phyloP scores from a whole-genome alignment of 2,888 invertebrate genomes.

The Cephonodes hylas region DNA sequence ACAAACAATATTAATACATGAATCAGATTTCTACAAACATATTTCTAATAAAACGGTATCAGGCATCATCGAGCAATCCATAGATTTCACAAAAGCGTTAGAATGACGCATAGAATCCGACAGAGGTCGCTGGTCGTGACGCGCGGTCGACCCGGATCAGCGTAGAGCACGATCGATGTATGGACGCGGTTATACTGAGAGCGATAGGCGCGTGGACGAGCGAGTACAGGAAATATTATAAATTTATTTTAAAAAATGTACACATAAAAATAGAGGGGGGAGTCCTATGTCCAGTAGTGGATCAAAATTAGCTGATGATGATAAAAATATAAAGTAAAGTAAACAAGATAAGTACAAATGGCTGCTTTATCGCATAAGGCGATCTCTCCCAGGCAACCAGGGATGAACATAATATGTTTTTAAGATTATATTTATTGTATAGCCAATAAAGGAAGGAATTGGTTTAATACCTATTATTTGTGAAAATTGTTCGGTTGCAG shows the following conservation, averaged over 20 bases:
- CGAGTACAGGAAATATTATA: not conserved
- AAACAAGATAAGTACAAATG: too few relatives aligned
- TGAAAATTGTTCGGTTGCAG: not conserved
- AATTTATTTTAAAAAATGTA: too few relatives aligned
- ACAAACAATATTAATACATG: not conserved
- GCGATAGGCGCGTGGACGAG: not conserved
- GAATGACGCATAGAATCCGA: conserved; percentile 25
- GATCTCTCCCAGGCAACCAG: too few relatives aligned
- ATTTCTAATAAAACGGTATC: not conserved
- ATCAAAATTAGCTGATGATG: too few relatives aligned
- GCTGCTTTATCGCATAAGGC: too few relatives aligned
- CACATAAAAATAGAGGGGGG: too few relatives aligned
- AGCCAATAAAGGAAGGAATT: too few relatives aligned
- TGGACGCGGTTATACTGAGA: not conserved
- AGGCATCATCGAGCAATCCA: not conserved
- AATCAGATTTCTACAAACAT: not conserved
- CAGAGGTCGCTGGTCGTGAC: conserved; percentile 33
- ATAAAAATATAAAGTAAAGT: too few relatives aligned
- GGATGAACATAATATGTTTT: too few relatives aligned
- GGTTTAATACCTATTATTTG: too few relatives aligned
- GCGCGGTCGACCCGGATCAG: conserved; percentile 31
- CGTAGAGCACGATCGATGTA: conserved; percentile 11
- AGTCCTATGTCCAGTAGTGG: too few relatives aligned
- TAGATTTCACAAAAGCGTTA: conserved; percentile 10
- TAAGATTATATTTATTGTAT: too few relatives aligned